Evolutionary conservation across 2,797 vertebrate species (phyloP).

Genomic region (Potorous gilbertii): DNA sequence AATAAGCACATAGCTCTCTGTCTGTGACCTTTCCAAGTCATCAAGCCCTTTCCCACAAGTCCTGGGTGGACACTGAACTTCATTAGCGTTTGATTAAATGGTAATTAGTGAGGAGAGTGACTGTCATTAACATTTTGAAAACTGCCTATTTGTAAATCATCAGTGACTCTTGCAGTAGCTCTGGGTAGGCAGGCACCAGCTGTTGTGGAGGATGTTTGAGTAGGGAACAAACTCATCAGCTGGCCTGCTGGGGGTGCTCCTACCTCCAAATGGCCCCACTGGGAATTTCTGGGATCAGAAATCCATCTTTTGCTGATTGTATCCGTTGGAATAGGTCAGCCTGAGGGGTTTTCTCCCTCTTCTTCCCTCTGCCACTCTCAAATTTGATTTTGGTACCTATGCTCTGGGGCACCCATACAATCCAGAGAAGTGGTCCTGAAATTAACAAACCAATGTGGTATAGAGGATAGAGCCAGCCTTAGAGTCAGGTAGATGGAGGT

Average conservation of each 20-base stretch:
- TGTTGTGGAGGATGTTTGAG: background rate
- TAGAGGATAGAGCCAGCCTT: background rate
- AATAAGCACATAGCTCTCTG: constrained; percentile 2
- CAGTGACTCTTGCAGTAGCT: constrained; percentile 3
- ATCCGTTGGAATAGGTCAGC: background rate
- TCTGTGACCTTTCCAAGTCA: constrained; percentile 22
- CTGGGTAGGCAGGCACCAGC: constrained; percentile 9
- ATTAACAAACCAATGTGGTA: background rate
- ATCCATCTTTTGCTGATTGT: background rate
- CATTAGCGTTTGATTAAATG: constrained; percentile 73
- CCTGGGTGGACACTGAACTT: constrained; percentile 43
- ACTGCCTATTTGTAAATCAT: constrained; percentile 72
- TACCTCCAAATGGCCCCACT: background rate
- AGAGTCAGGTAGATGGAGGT: background rate
- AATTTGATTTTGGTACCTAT: background rate
- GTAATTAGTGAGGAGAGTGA: constrained; percentile 73
- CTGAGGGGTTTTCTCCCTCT: background rate
- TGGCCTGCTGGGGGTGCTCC: background rate
- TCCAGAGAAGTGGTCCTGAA: background rate
- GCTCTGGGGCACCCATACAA: background rate
- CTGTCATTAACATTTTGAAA: constrained; percentile 66
- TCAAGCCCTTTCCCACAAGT: constrained; percentile 57
- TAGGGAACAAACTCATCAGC: background rate
- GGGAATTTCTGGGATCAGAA: background rate
- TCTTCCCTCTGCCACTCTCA: background rate